These are phyloP conservation scores for Cheilosia scutellata DNA, from an alignment of 2,888 invertebrate genomes.

Conservation along the genomic window DNA sequence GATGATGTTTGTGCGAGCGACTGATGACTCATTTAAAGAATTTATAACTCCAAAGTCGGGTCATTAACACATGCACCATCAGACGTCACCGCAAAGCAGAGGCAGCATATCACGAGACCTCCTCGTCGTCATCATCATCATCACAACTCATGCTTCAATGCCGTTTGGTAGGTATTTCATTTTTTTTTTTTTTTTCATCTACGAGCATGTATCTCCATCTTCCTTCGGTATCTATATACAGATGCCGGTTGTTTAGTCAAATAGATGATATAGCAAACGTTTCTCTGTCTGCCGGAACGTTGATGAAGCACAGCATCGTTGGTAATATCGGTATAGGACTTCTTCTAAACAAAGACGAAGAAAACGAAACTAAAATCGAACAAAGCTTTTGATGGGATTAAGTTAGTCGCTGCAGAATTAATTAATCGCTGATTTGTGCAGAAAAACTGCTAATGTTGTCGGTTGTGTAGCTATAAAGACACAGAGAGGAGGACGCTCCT, in stretches of 20 bases:
- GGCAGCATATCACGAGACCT: slow-evolving; percentile 16
- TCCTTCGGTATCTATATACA: too few relatives aligned
- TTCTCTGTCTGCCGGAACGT: background rate
- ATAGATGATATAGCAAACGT: slow-evolving; percentile 5
- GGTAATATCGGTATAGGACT: slow-evolving; percentile 8
- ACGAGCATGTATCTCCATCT: slow-evolving; percentile 4
- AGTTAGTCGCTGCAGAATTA: slow-evolving; percentile 33
- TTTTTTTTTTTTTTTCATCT: background rate
- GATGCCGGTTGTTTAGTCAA: slow-evolving; percentile 15
- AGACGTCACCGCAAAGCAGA: slow-evolving; percentile 36
- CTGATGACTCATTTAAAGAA: slow-evolving; percentile 62
- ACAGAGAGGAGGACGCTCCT: slow-evolving; percentile 9
- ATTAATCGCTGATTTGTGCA: slow-evolving; percentile 52
- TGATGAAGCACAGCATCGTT: slow-evolving; percentile 1
- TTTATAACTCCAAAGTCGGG: slow-evolving; percentile 52
- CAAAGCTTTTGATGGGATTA: slow-evolving; percentile 46
- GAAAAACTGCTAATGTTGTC: slow-evolving; percentile 8
- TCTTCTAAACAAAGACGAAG: background rate
- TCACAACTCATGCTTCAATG: slow-evolving; percentile 27
- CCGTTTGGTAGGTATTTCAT: slow-evolving; percentile 11
- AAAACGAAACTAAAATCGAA: slow-evolving; percentile 10
- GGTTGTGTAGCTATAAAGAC: background rate
- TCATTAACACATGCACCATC: slow-evolving; percentile 68
- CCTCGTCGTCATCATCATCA: slow-evolving; percentile 14
- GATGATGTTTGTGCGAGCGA: slow-evolving; percentile 27